Percentiles rank a stretch among this genome's conserved stretches.
Conservation (phyloP, 1,140 invertebrate genomes). For the Cyclina sinensis region DNA sequence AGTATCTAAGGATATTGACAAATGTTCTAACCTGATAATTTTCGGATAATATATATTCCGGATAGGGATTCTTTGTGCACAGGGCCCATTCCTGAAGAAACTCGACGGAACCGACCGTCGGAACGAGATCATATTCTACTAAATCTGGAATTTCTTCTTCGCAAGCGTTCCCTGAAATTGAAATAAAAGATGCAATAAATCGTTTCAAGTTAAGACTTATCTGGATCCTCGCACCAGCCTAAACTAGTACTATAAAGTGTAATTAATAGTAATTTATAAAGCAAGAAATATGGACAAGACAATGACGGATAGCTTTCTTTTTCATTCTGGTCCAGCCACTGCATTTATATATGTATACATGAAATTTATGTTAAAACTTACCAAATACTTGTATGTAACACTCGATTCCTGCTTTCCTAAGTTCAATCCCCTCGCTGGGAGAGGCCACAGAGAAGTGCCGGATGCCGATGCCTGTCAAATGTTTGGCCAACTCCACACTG, state of each 20-base stretch:
- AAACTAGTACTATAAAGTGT: no score
- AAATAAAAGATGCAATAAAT: neutral
- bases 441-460: conserved; percentile 76
- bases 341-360: no score
- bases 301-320: no score
- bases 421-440: conserved; percentile 70
- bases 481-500: conserved; percentile 67
- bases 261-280: no score
- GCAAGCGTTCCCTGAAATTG: conserved; percentile 60
- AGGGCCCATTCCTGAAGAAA: conserved; percentile 66
- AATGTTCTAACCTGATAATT: no score
- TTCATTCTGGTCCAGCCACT: no score
- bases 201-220: no score
- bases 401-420: conserved; percentile 68
- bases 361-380: no score
- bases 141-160: conserved; percentile 67
- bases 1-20: no score
- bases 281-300: no score
- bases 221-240: no score
- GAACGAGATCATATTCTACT: conserved; percentile 62
- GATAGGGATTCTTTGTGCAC: neutral
- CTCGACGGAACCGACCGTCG: conserved; percentile 42
- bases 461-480: conserved; percentile 67
- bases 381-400: conserved; percentile 75
- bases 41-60: neutral